Evolutionary conservation across 2,113 vertebrate genomes (phyloP), one percentile per base, ranked within the genome.

Genomic region (Tetrao urogallus): DNA sequence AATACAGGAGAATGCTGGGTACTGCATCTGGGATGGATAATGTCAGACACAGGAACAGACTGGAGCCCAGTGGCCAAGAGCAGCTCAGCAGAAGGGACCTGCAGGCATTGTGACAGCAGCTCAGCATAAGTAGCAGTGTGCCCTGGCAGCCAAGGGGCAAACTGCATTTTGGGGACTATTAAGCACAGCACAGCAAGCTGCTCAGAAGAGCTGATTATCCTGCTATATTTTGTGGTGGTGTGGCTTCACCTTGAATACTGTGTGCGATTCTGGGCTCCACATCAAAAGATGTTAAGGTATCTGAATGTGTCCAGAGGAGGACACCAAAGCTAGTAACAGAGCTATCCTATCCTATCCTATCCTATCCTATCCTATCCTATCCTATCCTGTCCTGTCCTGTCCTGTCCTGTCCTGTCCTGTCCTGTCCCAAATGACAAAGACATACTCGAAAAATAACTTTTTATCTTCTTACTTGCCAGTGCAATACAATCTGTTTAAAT

Each of bases 401-500:
- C 27, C 52, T 16, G 5, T 17, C 52, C 54, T 28, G 8, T 28
- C 27, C 52, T 28, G 4, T 28, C 27, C 52, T 28, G 14, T 28
- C 27, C 52, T 28, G 15, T 28, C 52, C 12, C 11, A 28, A 25
- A 90, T 71, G 34, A 40, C 40, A 57, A 73, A 61, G 5, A 7
- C 42, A 80, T 72, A 63, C 57, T 48, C 77, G 19, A 87, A 94
- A 82, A 82, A 82, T 82, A 22, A 28, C 4, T 77, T 76, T 76
- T 91, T 92, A 58, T 85, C 50, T 42, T 84, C 17, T 70, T 87
- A 63, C 72, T 90, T 93, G 42, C 64, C 24, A 52, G 20, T 81
- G 48, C 74, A 93, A 65, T 72, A 83, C 69, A 85, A 82, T 94
- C 60, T 61, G 15, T 90, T 70, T 70, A 86, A 89, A 61, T 92